Percentiles rank a stretch among this genome's conserved stretches.
Conservation (phyloP, 2,888 invertebrate genomes). For the Nemotelus nigrinus region DNA sequence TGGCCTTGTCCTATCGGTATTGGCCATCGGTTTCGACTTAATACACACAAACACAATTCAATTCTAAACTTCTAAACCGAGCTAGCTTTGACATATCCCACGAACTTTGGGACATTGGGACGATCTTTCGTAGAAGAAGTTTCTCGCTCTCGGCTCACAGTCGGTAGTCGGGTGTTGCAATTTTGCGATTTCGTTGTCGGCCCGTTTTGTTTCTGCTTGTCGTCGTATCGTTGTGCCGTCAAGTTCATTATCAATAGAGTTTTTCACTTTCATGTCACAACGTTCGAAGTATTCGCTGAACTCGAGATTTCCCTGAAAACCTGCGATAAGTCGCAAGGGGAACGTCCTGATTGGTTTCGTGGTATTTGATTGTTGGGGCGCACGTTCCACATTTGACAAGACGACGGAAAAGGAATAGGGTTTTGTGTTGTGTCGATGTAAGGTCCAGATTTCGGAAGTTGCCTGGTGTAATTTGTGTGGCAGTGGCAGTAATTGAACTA, state of each 20-base stretch:
- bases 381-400: slow-evolving; percentile 18
- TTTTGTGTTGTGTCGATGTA: slow-evolving; percentile 22
- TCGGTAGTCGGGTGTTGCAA: slow-evolving; percentile 27
- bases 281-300: background rate
- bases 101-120: background rate
- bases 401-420: background rate
- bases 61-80: no score
- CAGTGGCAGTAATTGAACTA: background rate
- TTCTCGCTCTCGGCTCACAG: slow-evolving; percentile 25
- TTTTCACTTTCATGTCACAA: slow-evolving; percentile 38
- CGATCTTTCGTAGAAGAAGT: background rate
- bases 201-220: slow-evolving; percentile 21
- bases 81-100: no score
- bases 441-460: slow-evolving; percentile 14
- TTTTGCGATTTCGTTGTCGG: background rate
- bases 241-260: slow-evolving; percentile 43
- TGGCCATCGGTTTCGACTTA: no score
- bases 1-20: no score
- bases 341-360: background rate
- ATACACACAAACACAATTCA: no score
- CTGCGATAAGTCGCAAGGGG: background rate
- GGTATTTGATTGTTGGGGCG: slow-evolving; percentile 8
- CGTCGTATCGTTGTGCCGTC: slow-evolving; percentile 23
- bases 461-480: slow-evolving; percentile 14
- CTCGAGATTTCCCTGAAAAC: background rate